phyloP scores from a whole-genome alignment of 2,888 invertebrate genomes.

The Zaprionus bogoriensis region DNA sequence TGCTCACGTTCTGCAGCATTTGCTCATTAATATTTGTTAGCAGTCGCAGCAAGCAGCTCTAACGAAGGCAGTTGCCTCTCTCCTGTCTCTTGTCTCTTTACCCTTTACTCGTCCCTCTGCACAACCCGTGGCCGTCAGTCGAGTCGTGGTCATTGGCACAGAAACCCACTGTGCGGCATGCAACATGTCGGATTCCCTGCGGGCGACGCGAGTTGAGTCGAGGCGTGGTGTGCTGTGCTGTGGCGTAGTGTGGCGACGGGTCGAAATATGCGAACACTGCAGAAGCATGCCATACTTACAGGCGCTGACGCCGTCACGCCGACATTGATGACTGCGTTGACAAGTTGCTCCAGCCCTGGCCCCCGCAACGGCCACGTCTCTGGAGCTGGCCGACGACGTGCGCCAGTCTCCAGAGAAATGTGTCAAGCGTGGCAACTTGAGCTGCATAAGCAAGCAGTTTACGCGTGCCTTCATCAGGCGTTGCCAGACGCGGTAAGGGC shows the following conservation, averaged over 20 bases:
- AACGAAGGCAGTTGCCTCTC: not conserved
- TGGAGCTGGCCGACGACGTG: conserved; percentile 47
- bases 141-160: conserved; percentile 52
- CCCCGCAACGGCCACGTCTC: conserved; percentile 12
- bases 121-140: conserved; percentile 1
- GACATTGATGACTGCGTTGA: conserved; percentile 75
- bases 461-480: conserved; percentile 38
- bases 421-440: conserved; percentile 72
- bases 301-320: conserved; percentile 60
- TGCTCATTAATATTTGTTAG: conserved; percentile 79
- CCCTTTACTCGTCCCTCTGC: not conserved
- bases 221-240: conserved; percentile 27
- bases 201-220: not conserved
- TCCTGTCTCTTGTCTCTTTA: no score
- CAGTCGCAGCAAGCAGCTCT: conserved; percentile 28
- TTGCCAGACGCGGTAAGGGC: not conserved
- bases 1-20: conserved; percentile 72
- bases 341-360: conserved; percentile 54
- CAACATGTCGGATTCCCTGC: conserved; percentile 38
- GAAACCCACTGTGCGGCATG: conserved; percentile 45
- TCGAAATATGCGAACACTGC: conserved; percentile 60
- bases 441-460: conserved; percentile 72
- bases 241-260: not conserved
- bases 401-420: conserved; percentile 67
- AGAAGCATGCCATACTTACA: conserved; percentile 62